Percentiles rank a stretch among this genome's conserved stretches.
Evolutionary conservation across 2,888 invertebrate species (phyloP).

Genomic region (Teinopalpus imperialis): DNA sequence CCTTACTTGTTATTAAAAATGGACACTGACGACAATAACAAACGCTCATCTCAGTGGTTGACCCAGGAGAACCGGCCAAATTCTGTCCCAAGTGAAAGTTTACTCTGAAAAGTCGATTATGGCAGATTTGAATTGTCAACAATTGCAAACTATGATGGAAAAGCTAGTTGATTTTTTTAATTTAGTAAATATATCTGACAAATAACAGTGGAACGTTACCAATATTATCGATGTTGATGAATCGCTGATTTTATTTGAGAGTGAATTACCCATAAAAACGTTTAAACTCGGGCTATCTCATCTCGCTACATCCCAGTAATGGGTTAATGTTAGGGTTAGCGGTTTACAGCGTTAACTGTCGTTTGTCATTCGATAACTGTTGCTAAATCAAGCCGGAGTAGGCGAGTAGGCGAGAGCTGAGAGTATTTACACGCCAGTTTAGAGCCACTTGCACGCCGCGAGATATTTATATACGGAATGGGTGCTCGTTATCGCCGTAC

Average conservation of each 20-base stretch:
- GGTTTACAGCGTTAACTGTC: slow-evolving; percentile 17
- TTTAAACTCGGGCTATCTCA: background rate
- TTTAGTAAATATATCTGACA: no score
- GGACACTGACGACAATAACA: no score
- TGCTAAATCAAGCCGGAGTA: slow-evolving; percentile 17
- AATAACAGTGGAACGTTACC: no score
- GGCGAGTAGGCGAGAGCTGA: slow-evolving; percentile 10
- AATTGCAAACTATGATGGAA: no score
- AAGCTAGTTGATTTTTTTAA: no score
- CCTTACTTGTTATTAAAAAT: no score
- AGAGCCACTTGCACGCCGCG: slow-evolving; percentile 17
- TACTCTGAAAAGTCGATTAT: no score
- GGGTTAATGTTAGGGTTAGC: slow-evolving; percentile 18
- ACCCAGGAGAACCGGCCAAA: no score
- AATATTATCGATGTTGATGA: background rate
- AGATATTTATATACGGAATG: slow-evolving; percentile 15
- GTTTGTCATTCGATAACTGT: slow-evolving; percentile 24
- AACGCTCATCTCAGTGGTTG: no score
- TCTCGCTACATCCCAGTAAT: slow-evolving; percentile 10
- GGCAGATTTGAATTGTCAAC: no score
- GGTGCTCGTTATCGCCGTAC: slow-evolving; percentile 1
- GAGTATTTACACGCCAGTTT: slow-evolving; percentile 23
- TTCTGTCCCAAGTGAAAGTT: no score
- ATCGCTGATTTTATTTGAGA: background rate
- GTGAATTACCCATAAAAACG: slow-evolving; percentile 5